Evolutionary conservation across 2,113 vertebrate species (phyloP).

Genomic region (Microcebus lehilahytsara): DNA sequence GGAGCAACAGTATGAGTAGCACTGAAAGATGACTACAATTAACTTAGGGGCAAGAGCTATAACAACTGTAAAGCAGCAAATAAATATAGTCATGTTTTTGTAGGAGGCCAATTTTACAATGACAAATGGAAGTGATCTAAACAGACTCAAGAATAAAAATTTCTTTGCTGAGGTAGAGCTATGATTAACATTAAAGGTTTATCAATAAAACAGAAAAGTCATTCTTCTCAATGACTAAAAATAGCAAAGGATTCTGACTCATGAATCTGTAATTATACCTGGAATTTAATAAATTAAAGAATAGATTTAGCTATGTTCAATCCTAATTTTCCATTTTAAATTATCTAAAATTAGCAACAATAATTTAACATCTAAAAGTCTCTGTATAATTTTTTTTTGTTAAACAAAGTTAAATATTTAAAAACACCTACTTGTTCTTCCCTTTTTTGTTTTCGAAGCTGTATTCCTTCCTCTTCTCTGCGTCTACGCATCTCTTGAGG

Average conservation of each 20-base stretch:
- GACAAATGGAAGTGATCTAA: background rate
- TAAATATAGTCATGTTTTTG: background rate
- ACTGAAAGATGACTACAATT: background rate
- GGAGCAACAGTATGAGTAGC: background rate
- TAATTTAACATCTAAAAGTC: background rate
- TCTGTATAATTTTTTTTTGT: background rate
- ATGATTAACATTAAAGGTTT: background rate
- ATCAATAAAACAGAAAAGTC: background rate
- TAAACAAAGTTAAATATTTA: constrained; percentile 41
- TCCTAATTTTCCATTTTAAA: constrained; percentile 21
- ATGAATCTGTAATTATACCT: constrained; percentile 4
- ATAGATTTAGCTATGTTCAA: background rate
- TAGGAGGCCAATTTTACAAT: background rate
- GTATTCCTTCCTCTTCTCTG: constrained; percentile 95
- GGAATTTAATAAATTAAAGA: constrained; percentile 1
- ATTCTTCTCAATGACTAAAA: constrained; percentile 3
- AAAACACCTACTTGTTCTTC: constrained; percentile 90
- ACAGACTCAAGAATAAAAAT: constrained; percentile 18
- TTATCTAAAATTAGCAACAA: constrained; percentile 15
- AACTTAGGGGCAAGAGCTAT: background rate
- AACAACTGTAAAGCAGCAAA: constrained; percentile 31
- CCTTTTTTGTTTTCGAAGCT: constrained; percentile 95
- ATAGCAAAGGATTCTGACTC: background rate
- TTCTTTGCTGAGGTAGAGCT: background rate
- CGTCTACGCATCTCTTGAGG: constrained; percentile 95